These are phyloP conservation scores for Sebastes itinus DNA, from an alignment of 2,797 vertebrate species.

Conservation along the genomic window DNA sequence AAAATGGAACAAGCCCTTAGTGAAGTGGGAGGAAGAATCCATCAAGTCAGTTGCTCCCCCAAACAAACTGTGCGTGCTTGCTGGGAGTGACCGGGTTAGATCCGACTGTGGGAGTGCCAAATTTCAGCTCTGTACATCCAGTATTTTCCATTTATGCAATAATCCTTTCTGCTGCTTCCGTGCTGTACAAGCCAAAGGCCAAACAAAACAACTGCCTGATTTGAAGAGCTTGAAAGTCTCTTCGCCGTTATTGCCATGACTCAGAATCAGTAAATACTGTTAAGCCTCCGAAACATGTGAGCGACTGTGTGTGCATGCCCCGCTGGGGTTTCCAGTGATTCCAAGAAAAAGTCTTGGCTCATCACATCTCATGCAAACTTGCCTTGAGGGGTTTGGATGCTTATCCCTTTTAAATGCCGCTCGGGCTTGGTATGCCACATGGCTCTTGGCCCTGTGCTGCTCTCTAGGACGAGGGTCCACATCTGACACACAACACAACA, in stretches of 20 bases:
- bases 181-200: background rate
- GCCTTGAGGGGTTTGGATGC: conserved; percentile 15
- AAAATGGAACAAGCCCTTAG: background rate
- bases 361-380: conserved; percentile 2
- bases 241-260: background rate
- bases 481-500: background rate
- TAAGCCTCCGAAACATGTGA: conserved; percentile 27
- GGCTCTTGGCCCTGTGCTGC: background rate
- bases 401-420: conserved; percentile 1
- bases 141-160: background rate
- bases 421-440: background rate
- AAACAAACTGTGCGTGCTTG: background rate
- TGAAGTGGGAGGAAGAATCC: background rate
- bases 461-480: background rate
- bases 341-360: conserved; percentile 40
- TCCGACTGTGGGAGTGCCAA: background rate
- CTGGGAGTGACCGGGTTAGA: background rate
- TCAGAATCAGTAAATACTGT: background rate
- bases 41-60: background rate
- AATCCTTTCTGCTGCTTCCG: background rate
- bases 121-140: background rate
- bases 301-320: background rate
- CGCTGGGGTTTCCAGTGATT: conserved; percentile 16
- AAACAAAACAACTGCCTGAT: background rate
- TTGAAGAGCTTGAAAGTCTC: background rate